Percentiles rank a stretch among this genome's conserved stretches.
These are phyloP conservation scores for Hydraecia micacea DNA, from an alignment of 2,888 invertebrate genomes.

Conservation along the genomic window DNA sequence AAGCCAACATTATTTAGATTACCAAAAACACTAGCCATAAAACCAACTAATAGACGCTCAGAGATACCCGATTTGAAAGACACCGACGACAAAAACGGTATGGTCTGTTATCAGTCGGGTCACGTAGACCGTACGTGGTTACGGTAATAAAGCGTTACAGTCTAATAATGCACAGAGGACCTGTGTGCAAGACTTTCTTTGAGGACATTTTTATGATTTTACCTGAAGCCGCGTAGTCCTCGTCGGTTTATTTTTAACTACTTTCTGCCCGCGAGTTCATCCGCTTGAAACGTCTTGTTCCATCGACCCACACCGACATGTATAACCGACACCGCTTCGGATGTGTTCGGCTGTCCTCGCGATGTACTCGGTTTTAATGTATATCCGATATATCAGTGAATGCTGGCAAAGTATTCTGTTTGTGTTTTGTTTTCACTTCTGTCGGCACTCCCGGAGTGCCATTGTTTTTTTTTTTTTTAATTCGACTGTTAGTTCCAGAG, in stretches of 20 bases:
- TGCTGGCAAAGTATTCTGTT: no score
- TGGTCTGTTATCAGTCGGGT: conserved; percentile 12
- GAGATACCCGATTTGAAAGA: not conserved
- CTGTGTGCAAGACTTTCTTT: not conserved
- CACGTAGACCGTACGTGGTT: conserved; percentile 53
- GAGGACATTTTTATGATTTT: conserved; percentile 10
- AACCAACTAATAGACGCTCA: not conserved
- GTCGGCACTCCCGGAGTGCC: no score
- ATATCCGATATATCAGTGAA: no score
- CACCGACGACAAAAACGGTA: conserved; percentile 17
- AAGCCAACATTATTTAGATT: not conserved
- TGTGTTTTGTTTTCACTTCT: no score
- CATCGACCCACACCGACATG: no score
- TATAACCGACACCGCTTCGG: no score
- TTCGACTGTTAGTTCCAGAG: not conserved
- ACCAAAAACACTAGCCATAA: not conserved
- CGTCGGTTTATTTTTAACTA: not conserved
- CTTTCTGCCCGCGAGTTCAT: not conserved
- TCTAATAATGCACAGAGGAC: conserved; percentile 15
- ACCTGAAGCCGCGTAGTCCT: not conserved
- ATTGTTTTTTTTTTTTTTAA: no score
- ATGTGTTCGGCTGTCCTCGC: no score
- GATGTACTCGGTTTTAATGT: no score
- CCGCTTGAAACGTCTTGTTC: no score
- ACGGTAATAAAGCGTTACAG: conserved; percentile 38